Evolutionary conservation across 2,888 invertebrate species (phyloP).

Genomic region (Orthosia gracilis): DNA sequence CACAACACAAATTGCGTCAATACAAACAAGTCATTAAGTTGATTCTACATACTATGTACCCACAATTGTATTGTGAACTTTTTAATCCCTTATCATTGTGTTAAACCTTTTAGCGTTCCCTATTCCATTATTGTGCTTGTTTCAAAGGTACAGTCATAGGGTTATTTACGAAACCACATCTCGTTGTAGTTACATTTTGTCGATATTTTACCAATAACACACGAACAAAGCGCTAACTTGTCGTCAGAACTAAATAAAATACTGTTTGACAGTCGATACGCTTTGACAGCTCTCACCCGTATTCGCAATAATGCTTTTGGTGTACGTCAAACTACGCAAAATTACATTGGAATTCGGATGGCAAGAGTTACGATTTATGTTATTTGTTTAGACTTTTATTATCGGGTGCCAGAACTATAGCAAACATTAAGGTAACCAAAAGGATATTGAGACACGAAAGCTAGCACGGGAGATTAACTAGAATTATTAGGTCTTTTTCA

Average conservation of each 20-base stretch:
- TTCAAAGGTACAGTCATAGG: neutral
- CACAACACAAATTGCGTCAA: neutral
- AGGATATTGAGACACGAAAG: neutral
- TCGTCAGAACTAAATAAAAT: constrained; percentile 38
- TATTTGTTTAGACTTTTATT: constrained; percentile 19
- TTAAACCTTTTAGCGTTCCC: neutral
- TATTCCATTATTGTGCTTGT: neutral
- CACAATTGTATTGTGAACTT: no score
- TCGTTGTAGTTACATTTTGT: constrained; percentile 1
- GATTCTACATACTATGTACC: no score
- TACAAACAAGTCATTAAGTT: no score
- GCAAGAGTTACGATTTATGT: constrained; percentile 10
- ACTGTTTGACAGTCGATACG: constrained; percentile 50
- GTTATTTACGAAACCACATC: neutral
- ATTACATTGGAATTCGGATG: constrained; percentile 21
- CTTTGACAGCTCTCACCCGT: constrained; percentile 34
- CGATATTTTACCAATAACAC: constrained; percentile 21
- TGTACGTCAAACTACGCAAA: constrained; percentile 31
- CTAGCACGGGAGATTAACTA: no score
- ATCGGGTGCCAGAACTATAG: neutral
- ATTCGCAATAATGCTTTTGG: constrained; percentile 34
- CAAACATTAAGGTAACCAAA: neutral
- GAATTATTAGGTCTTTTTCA: neutral
- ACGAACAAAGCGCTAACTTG: constrained; percentile 35
- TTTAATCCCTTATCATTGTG: neutral